Conservation (phyloP, 2,797 vertebrate species). For the Acipenser ruthenus region DNA sequence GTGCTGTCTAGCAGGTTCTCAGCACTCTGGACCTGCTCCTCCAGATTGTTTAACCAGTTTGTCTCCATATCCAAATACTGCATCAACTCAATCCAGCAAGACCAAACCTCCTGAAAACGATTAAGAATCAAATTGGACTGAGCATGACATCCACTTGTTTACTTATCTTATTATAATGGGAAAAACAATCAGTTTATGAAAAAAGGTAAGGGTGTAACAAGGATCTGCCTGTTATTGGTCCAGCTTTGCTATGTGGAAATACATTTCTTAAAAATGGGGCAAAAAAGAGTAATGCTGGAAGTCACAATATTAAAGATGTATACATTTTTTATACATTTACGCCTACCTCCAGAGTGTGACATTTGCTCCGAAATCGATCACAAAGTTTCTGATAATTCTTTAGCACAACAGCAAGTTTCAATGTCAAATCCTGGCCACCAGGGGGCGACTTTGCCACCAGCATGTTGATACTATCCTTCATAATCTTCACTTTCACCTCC, state of each 20-base stretch:
- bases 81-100: slow-evolving; percentile 93
- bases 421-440: slow-evolving; percentile 68
- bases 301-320: no score
- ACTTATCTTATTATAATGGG: background rate
- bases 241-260: no score
- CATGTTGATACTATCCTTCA: slow-evolving; percentile 88
- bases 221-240: no score
- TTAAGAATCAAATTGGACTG: background rate
- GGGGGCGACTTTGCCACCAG: slow-evolving; percentile 68
- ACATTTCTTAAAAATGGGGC: no score
- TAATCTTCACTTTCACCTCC: slow-evolving; percentile 93
- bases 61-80: slow-evolving; percentile 90
- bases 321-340: background rate
- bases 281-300: no score
- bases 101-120: slow-evolving; percentile 86
- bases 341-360: slow-evolving; percentile 87
- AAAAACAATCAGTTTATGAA: background rate
- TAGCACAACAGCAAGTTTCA: slow-evolving; percentile 71
- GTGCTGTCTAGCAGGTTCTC: slow-evolving; percentile 70
- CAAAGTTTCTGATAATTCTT: slow-evolving; percentile 91
- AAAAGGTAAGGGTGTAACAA: no score
- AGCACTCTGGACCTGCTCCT: slow-evolving; percentile 68
- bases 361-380: slow-evolving; percentile 89
- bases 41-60: slow-evolving; percentile 76
- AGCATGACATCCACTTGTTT: background rate